These are phyloP conservation scores for Clarias magur DNA, from an alignment of 2,113 vertebrate genomes.

Conservation along the genomic window DNA sequence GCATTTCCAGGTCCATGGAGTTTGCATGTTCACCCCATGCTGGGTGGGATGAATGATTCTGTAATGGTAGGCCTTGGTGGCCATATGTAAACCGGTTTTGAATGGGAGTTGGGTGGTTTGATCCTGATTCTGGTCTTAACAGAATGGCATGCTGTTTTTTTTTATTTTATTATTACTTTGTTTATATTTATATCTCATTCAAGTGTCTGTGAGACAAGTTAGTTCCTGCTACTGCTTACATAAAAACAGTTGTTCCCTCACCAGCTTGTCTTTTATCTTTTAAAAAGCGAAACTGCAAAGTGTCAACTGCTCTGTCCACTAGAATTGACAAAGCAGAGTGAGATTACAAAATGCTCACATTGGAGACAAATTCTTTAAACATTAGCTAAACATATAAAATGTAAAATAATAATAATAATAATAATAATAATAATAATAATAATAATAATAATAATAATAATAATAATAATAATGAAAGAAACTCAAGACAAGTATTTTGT, in stretches of 20 bases:
- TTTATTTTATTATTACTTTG: too few relatives aligned
- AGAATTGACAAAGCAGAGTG: not conserved
- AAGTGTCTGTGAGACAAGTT: conserved; percentile 1
- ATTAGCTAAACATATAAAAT: not conserved
- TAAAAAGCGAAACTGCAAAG: not conserved
- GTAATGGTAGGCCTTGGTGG: too few relatives aligned
- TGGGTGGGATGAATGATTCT: not conserved
- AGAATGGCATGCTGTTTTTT: not conserved
- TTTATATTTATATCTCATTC: conserved; percentile 5
- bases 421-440: not conserved
- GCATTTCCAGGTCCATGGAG: too few relatives aligned
- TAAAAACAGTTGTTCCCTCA: not conserved
- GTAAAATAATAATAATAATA: not conserved
- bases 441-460: not conserved
- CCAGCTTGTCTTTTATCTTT: not conserved
- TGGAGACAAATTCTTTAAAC: not conserved
- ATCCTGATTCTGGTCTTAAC: too few relatives aligned
- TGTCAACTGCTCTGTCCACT: not conserved
- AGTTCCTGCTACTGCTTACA: conserved; percentile 10
- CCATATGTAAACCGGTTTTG: too few relatives aligned
- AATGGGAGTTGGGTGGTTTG: too few relatives aligned
- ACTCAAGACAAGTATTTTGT: too few relatives aligned
- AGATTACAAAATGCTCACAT: not conserved
- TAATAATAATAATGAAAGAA: not conserved
- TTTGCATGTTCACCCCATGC: too few relatives aligned